Conservation (phyloP, 1,140 invertebrate species). For the Aphelenchoides besseyi region DNA sequence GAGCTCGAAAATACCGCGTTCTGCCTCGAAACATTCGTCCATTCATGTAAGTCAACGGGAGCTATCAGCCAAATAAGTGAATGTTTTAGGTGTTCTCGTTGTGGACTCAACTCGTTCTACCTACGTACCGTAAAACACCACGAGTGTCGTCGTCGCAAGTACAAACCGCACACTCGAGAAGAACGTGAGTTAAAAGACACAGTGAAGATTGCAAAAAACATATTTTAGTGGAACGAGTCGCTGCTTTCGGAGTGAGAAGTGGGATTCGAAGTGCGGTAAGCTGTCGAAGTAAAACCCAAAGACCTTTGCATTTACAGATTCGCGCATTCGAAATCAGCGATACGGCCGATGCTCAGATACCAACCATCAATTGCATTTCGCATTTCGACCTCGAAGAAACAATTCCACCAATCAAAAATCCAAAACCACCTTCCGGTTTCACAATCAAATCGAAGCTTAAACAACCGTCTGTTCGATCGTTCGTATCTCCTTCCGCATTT, state of each 20-base stretch:
- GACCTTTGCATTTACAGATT: not conserved
- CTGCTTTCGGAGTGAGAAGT: not conserved
- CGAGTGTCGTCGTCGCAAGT: not conserved
- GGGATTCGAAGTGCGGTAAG: not conserved
- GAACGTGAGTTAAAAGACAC: constrained; percentile 2
- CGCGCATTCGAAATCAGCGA: not conserved
- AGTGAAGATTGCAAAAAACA: not conserved
- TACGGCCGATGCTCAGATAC: not conserved
- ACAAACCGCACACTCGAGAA: not conserved
- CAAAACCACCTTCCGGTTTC: too few species aligned
- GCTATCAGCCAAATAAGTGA: not conserved
- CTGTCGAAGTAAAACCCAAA: not conserved
- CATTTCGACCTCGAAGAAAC: not conserved
- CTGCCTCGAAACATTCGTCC: not conserved
- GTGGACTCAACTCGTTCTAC: not conserved
- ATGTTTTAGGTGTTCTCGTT: not conserved
- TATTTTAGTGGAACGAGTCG: not conserved
- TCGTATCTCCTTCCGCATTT: not conserved
- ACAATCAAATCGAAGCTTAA: too few species aligned
- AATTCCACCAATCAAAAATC: too few species aligned
- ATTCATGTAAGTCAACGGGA: not conserved
- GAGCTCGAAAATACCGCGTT: not conserved
- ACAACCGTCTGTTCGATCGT: too few species aligned
- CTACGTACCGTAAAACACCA: not conserved
- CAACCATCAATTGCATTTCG: not conserved